phyloP scores from a whole-genome alignment of 2,113 vertebrate genomes.

The Nannobrachium achirus region DNA sequence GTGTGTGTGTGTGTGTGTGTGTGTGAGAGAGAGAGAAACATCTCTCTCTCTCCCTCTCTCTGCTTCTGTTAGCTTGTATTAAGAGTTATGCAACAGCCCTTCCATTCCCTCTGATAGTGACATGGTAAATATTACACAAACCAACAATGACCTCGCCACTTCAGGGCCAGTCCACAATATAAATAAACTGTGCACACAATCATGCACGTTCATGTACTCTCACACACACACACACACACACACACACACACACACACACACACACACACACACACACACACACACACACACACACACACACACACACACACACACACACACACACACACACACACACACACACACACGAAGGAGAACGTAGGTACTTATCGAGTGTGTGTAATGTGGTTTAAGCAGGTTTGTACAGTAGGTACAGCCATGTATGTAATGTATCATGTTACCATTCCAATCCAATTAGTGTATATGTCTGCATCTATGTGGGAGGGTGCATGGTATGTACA shows the following conservation, averaged over 20 bases:
- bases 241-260: neutral
- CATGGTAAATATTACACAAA: neutral
- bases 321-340: neutral
- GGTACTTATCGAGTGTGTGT: neutral
- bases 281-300: neutral
- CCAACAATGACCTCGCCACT: neutral
- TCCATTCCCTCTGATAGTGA: neutral
- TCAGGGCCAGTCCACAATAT: neutral
- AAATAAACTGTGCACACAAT: neutral
- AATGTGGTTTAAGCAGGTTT: neutral
- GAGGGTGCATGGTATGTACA: neutral
- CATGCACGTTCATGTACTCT: neutral
- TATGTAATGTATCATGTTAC: conserved; percentile 6
- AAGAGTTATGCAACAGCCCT: neutral
- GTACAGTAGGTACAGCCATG: neutral
- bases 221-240: too few relatives aligned
- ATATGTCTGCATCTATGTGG: neutral
- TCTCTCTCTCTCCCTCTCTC: too few relatives aligned
- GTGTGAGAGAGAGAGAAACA: too few relatives aligned
- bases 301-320: neutral
- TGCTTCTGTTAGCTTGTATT: neutral
- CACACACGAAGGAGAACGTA: neutral
- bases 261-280: neutral
- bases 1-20: too few relatives aligned
- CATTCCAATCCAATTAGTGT: conserved; percentile 30